Evolutionary conservation across 1,140 invertebrate genomes (phyloP).

Genomic region (Papilio xuthus): DNA sequence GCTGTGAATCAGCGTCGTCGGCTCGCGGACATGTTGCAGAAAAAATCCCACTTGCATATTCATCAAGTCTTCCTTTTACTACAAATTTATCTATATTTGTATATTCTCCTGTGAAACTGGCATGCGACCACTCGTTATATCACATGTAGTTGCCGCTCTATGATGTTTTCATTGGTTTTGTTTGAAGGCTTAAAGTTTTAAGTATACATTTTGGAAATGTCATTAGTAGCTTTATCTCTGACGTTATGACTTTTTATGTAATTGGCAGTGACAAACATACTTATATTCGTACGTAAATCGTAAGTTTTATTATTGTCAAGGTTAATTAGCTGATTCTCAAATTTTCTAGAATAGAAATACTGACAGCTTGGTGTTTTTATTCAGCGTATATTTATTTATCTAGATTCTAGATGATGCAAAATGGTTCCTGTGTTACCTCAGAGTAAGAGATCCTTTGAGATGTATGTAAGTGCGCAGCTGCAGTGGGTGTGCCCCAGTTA

Average conservation of each 20-base stretch:
- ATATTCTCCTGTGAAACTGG: not conserved
- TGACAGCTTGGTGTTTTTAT: not conserved
- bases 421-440: not conserved
- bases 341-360: not conserved
- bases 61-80: slow-evolving; percentile 18
- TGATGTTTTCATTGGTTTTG: too few relatives aligned
- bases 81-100: slow-evolving; percentile 7
- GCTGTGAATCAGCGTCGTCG: not conserved
- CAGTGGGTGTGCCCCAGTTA: not conserved
- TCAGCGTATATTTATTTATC: not conserved
- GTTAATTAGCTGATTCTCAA: not conserved
- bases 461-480: not conserved
- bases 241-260: not conserved
- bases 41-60: slow-evolving; percentile 20
- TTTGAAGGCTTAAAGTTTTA: not conserved
- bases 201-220: not conserved
- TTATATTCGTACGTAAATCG: not conserved
- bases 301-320: not conserved
- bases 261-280: not conserved
- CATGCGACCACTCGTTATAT: not conserved
- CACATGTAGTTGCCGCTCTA: not conserved
- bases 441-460: not conserved
- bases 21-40: not conserved
- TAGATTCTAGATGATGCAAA: not conserved
- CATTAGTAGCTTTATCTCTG: not conserved